These are phyloP conservation scores for Aythya fuligula DNA, from an alignment of 2,797 vertebrate species.

Conservation along the genomic window DNA sequence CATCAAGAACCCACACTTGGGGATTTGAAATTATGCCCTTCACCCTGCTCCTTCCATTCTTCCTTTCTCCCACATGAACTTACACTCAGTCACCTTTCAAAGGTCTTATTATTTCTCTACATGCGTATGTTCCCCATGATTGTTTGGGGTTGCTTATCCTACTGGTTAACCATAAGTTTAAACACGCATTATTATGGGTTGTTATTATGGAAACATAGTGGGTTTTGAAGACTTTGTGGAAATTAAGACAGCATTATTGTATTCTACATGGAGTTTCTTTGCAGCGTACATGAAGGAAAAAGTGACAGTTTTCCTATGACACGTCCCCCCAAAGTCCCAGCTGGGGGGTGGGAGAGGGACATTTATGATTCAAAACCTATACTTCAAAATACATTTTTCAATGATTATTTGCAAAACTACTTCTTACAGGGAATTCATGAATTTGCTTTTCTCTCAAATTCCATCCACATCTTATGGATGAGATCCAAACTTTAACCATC, in stretches of 20 bases:
- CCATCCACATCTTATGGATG: not conserved
- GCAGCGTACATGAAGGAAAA: not conserved
- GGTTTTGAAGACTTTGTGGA: not conserved
- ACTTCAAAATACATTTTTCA: not conserved
- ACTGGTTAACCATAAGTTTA: constrained; percentile 31
- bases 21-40: constrained; percentile 28
- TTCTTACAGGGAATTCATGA: not conserved
- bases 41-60: not conserved
- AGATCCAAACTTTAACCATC: not conserved
- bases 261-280: not conserved
- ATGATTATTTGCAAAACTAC: not conserved
- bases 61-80: constrained; percentile 23
- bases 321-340: not conserved
- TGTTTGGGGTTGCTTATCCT: constrained; percentile 25
- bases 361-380: not conserved
- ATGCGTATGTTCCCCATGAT: not conserved
- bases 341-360: no score
- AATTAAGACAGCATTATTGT: not conserved
- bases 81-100: constrained; percentile 47
- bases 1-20: not conserved
- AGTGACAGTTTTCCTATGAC: not conserved
- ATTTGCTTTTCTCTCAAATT: not conserved
- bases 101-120: constrained; percentile 29
- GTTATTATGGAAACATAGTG: constrained; percentile 41
- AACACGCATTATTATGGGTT: constrained; percentile 26